These are phyloP conservation scores for Standfussiana lucernea DNA, from an alignment of 2,888 invertebrate species.

Conservation along the genomic window DNA sequence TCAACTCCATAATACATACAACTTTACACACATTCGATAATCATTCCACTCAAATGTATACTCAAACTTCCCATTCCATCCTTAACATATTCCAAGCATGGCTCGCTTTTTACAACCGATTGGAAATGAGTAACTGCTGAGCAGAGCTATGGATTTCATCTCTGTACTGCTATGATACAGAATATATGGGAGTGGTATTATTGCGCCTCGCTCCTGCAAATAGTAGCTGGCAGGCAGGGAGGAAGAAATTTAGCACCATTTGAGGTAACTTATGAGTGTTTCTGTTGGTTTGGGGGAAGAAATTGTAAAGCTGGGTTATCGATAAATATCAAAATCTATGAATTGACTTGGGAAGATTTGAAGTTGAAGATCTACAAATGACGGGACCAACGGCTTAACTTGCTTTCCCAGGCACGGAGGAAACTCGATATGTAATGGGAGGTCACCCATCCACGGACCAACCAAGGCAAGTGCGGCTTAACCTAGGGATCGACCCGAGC, in stretches of 20 bases:
- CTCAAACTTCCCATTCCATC: conserved; percentile 25
- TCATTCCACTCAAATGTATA: conserved; percentile 4
- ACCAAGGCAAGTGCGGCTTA: background rate
- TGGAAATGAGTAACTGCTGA: conserved; percentile 71
- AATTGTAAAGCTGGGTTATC: background rate
- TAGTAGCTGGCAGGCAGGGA: conserved; percentile 32
- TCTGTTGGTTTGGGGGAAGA: background rate
- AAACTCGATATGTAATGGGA: background rate
- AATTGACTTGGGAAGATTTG: no score
- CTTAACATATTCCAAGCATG: conserved; percentile 33
- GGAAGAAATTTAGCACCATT: conserved; percentile 20
- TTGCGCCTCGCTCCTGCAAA: conserved; percentile 40
- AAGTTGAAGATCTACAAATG: background rate
- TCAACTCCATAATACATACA: background rate
- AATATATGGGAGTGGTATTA: conserved; percentile 62
- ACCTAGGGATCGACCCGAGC: background rate
- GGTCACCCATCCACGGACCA: background rate
- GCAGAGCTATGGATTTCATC: conserved; percentile 69
- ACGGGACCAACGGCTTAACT: background rate
- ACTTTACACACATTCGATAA: background rate
- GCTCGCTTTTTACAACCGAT: conserved; percentile 71
- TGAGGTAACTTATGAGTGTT: background rate
- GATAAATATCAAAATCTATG: background rate
- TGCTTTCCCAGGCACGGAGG: background rate
- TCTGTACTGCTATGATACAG: conserved; percentile 64